Evolutionary conservation across 2,888 invertebrate species (phyloP).

Genomic region (Urechis unicinctus): DNA sequence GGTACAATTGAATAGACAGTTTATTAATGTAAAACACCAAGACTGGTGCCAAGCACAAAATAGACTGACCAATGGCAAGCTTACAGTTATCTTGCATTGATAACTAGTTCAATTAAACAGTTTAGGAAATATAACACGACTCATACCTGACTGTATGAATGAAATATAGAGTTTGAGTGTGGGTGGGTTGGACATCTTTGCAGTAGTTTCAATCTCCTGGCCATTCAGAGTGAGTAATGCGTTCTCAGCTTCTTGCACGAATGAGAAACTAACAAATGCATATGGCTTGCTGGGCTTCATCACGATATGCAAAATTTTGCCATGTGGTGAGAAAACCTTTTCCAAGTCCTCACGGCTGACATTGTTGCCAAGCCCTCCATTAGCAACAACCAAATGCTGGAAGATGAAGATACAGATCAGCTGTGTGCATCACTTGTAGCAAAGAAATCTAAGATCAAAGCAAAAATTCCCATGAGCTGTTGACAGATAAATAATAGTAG

Average conservation of each 20-base stretch:
- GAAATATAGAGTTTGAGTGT: conserved; percentile 58
- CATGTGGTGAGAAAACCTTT: conserved; percentile 55
- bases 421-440: background rate
- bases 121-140: background rate
- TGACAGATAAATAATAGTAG: too few species aligned
- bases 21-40: too few species aligned
- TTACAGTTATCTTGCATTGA: too few species aligned
- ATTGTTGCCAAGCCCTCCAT: conserved; percentile 79
- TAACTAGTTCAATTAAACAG: background rate
- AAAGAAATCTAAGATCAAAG: too few species aligned
- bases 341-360: conserved; percentile 63
- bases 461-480: too few species aligned
- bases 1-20: too few species aligned
- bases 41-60: too few species aligned
- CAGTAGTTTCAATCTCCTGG: background rate
- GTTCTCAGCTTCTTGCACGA: conserved; percentile 51
- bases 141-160: conserved; percentile 60
- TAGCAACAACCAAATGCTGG: conserved; percentile 72
- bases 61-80: too few species aligned
- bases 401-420: conserved; percentile 34
- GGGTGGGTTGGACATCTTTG: conserved; percentile 33
- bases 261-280: conserved; percentile 59
- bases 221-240: conserved; percentile 21
- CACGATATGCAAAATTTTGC: conserved; percentile 59
- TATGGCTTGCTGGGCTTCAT: conserved; percentile 76